Evolutionary conservation across 2,797 vertebrate genomes (phyloP), one percentile per base, ranked within the genome.

Genomic region (Sciurus carolinensis): DNA sequence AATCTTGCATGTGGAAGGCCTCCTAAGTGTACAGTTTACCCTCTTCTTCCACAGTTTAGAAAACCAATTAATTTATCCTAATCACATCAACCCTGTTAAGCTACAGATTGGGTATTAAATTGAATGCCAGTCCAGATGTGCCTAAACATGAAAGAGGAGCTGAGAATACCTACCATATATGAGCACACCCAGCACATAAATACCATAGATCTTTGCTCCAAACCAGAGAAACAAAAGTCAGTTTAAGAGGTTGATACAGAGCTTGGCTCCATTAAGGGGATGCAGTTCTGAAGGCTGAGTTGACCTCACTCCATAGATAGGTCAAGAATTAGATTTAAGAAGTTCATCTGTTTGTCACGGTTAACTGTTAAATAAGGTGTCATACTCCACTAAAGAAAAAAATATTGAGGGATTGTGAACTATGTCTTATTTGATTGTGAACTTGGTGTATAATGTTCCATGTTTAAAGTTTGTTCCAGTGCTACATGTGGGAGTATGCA

Each of bases 361-460:
- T 67, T 79, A 84, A 50, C 75, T 93, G 11, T 90, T 97, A 93
- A 87, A 66, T 82, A 97, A 96, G 33, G 13, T 87, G 18, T 85
- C 47, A 59, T 77, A 33, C 18, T 87, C 76, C 36, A 76, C 47
- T 71, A 14, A 92, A 83, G 71, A 80, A 85, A 88, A 89, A 84
- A 81, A 33, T 42, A 66, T 39, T 39, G 17, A 96, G 96, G n/a
- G 92, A 71, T n/a, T 84, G 28, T 83, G 72, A 95, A 87, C n/a
- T 90, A 18, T 86, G 33, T 94, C 95, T 87, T 77, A 47, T 86
- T 84, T 89, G 67, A 50, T 90, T 96, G 79, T 94, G 88, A 95
- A 81, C 81, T 88, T 95, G 94, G 2, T 86, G 33, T 71, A 83
- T 90, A 72, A 26, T 64, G 73, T 95, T 87, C 83, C 11, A 17